Evolutionary conservation across 2,888 invertebrate species (phyloP).

Genomic region (Perizoma affinitatum): DNA sequence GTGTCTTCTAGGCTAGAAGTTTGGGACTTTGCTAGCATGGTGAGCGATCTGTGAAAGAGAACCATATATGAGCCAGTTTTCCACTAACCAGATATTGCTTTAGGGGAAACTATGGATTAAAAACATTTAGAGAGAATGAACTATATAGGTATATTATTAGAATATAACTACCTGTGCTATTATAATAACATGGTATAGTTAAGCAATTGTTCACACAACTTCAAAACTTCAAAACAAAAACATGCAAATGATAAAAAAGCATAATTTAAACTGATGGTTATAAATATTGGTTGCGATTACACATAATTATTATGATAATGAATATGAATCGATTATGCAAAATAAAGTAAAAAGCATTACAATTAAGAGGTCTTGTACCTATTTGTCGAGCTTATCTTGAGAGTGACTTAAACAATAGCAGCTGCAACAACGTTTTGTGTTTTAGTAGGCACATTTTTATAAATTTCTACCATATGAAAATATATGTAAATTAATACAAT

Average conservation of each 20-base stretch:
- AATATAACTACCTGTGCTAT: too few species aligned
- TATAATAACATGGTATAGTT: neutral
- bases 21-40: slow-evolving; percentile 74
- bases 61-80: neutral
- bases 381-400: slow-evolving; percentile 77
- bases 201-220: slow-evolving; percentile 27
- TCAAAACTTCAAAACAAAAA: slow-evolving; percentile 21
- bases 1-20: slow-evolving; percentile 68
- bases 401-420: slow-evolving; percentile 84
- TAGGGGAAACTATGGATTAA: slow-evolving; percentile 3
- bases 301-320: slow-evolving; percentile 14
- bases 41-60: slow-evolving; percentile 71
- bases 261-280: slow-evolving; percentile 15
- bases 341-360: slow-evolving; percentile 64
- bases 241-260: slow-evolving; percentile 31
- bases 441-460: slow-evolving; percentile 62
- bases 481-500: slow-evolving; percentile 13
- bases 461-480: slow-evolving; percentile 8
- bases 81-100: neutral
- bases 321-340: slow-evolving; percentile 50
- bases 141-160: neutral
- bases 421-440: slow-evolving; percentile 72
- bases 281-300: slow-evolving; percentile 24
- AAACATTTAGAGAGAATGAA: neutral
- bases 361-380: slow-evolving; percentile 75